phyloP scores from a whole-genome alignment of 2,113 vertebrate species.

The Pseudonaja textilis region DNA sequence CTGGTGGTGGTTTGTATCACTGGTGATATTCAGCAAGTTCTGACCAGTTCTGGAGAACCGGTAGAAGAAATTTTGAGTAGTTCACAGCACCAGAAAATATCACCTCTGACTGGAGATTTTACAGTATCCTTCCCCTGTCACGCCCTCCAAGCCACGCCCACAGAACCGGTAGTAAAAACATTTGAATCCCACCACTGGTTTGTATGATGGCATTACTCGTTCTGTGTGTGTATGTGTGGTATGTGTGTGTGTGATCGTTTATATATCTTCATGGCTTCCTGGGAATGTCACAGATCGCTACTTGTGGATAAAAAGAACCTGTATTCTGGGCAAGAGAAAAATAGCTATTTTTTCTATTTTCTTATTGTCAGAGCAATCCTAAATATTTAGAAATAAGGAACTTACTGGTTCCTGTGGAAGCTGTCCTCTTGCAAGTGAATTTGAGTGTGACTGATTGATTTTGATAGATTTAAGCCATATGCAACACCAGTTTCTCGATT shows the following conservation, averaged over 20 bases:
- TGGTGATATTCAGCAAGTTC: no score
- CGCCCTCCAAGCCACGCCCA: no score
- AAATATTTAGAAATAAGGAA: not conserved
- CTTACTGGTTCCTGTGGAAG: not conserved
- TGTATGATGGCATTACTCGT: not conserved
- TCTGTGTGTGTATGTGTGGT: not conserved
- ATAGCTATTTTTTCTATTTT: not conserved
- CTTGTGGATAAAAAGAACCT: not conserved
- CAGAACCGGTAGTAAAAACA: no score
- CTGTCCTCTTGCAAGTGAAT: not conserved
- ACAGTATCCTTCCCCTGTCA: no score
- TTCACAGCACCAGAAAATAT: no score
- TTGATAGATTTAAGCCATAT: not conserved
- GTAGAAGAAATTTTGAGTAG: no score
- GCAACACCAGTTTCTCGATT: not conserved
- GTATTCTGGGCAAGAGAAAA: not conserved
- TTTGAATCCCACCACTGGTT: not conserved
- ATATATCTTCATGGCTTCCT: not conserved
- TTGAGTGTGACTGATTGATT: not conserved
- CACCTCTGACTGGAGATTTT: no score
- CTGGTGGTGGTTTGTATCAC: not conserved
- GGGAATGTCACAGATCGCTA: not conserved
- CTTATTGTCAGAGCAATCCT: not conserved
- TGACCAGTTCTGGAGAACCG: no score
- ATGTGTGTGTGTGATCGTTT: not conserved